phyloP scores from a whole-genome alignment of 2,888 invertebrate species.

The Epinotia brunnichana region DNA sequence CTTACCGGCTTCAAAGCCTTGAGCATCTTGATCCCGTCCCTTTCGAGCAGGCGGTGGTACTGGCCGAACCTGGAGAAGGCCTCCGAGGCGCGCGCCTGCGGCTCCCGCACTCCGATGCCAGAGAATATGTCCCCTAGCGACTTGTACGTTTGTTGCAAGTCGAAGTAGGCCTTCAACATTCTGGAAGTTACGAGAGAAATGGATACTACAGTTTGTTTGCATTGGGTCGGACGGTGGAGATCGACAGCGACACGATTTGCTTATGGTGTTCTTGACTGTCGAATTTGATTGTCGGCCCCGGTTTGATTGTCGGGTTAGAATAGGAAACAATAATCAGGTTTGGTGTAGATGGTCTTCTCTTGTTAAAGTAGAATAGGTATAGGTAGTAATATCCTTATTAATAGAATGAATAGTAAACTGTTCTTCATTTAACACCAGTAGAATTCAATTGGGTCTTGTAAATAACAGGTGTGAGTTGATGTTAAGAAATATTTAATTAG shows the following conservation, averaged over 20 bases:
- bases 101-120: slow-evolving; percentile 96
- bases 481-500: too few relatives aligned
- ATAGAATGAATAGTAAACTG: background rate
- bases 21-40: slow-evolving; percentile 93
- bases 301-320: background rate
- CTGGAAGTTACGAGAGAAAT: slow-evolving; percentile 50
- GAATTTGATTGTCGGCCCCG: background rate
- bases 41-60: slow-evolving; percentile 95
- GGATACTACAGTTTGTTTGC: too few relatives aligned
- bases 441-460: background rate
- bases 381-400: background rate
- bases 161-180: slow-evolving; percentile 92
- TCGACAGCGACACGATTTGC: background rate
- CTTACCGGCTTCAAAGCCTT: slow-evolving; percentile 95
- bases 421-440: background rate
- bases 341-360: background rate
- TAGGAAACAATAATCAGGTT: background rate
- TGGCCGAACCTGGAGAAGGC: slow-evolving; percentile 98
- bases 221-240: background rate
- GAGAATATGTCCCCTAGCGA: slow-evolving; percentile 98
- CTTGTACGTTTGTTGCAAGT: slow-evolving; percentile 93
- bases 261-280: background rate
- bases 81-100: slow-evolving; percentile 96
- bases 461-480: background rate
- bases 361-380: background rate